A percentile compares a stretch with the other conserved stretches of the same genome.
Evolutionary conservation across 2,797 vertebrate genomes (phyloP).

Genomic region (Fistularia commersonii): DNA sequence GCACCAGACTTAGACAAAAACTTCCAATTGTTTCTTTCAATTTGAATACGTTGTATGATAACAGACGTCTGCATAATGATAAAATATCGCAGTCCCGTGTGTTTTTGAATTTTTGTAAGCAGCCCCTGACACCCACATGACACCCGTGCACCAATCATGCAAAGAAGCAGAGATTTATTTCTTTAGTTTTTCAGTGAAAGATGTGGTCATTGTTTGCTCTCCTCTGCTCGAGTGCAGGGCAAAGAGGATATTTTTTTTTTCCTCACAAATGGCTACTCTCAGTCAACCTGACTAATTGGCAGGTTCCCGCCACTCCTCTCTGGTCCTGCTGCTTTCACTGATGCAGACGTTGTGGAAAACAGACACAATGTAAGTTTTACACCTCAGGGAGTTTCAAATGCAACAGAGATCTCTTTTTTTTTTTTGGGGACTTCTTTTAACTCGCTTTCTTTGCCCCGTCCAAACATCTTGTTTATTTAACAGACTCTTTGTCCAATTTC

Average conservation of each 20-base stretch:
- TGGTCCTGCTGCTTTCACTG: conserved; percentile 47
- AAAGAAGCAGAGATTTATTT: too few relatives aligned
- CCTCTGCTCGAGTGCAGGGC: conserved; percentile 10
- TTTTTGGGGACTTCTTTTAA: conserved; percentile 7
- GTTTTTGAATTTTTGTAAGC: too few relatives aligned
- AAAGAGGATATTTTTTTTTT: conserved; percentile 3
- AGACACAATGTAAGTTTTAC: conserved; percentile 60
- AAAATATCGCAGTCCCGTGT: too few relatives aligned
- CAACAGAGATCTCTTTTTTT: conserved; percentile 31
- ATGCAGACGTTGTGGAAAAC: conserved; percentile 63
- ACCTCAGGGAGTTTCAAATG: conserved; percentile 58
- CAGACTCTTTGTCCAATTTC: conserved; percentile 27
- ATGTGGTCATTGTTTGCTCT: conserved; percentile 19
- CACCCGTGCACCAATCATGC: too few relatives aligned
- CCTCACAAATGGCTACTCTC: conserved; percentile 23
- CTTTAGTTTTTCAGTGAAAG: not conserved
- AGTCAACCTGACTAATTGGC: conserved; percentile 54
- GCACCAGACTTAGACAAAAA: too few relatives aligned
- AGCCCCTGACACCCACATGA: too few relatives aligned
- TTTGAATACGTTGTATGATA: too few relatives aligned
- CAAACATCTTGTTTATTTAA: conserved; percentile 25
- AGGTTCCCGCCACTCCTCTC: conserved; percentile 43
- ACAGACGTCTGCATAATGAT: too few relatives aligned
- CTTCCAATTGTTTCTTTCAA: too few relatives aligned
- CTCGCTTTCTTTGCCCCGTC: conserved; percentile 9